Evolutionary conservation across 2,888 invertebrate species (phyloP), one percentile per base, ranked within the genome.

Genomic region (Cephus pygmeus): DNA sequence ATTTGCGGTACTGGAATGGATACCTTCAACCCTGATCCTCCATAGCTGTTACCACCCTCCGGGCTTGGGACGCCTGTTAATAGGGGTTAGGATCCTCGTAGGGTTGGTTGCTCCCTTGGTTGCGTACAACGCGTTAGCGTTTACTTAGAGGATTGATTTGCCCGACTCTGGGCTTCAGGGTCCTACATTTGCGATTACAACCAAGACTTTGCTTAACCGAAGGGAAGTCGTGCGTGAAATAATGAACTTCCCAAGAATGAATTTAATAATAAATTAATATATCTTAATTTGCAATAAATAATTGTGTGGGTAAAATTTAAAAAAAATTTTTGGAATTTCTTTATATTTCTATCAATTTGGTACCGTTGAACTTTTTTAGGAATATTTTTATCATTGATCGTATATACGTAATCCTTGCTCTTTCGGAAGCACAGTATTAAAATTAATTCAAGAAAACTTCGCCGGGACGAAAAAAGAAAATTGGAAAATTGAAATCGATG

Each of bases 1-100:
- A 90, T 90, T 90, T 90, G 90, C 85, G 90, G 90, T 88, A 81
- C 83, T 76, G 73, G 85, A 88, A 88, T 88, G 86, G 87, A 86
- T 85, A 85, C 80, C 79, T 40, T 69, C 73, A 30, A 69, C 73
- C 80, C 73, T 75, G 69, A 76, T 68, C 75, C 71, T 77, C 76
- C 76, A 71, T 73, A 69, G 73, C 69, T 69, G 23, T 36, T 36
- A 12, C 35, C 69, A n/a, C 71, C 73, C 71, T 73, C 56, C 73
- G 76, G 56, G 74, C 73, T 30, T 73, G 69, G 68, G 30, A 40
- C 73, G 76, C 69, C 76, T 69, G 75, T 74, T 73, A 75, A 78
- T 75, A 76, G 73, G 75, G 69, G 56, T 75, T 75, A 73, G 76
- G 40, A 71, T 74, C 69, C 74, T 69, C 56, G 11, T 69, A 77